Evolutionary conservation across 2,797 vertebrate genomes (phyloP).

Genomic region (Rhadinocentrus ornatus): DNA sequence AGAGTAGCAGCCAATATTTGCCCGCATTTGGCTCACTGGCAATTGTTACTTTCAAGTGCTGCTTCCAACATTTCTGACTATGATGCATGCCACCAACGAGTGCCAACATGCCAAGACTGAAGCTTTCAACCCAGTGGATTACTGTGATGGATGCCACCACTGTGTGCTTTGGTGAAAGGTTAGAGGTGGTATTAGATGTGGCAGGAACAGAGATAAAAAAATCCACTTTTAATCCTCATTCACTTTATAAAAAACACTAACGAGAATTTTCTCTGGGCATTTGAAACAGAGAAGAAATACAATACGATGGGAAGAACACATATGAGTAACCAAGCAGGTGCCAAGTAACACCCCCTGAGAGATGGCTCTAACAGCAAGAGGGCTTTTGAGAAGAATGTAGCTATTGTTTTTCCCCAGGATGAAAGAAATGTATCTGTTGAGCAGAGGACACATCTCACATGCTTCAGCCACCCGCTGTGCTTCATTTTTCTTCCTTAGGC

Average conservation of each 20-base stretch:
- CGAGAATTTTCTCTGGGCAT: constrained; percentile 15
- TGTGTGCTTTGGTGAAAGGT: constrained; percentile 6
- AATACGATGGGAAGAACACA: constrained; percentile 8
- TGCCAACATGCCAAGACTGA: constrained; percentile 35
- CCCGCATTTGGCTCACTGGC: constrained; percentile 46
- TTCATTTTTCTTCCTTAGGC: constrained; percentile 32
- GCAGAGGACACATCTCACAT: constrained; percentile 34
- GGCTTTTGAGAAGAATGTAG: constrained; percentile 39
- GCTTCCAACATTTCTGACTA: constrained; percentile 51
- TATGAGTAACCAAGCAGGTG: constrained; percentile 29
- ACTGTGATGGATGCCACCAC: constrained; percentile 9
- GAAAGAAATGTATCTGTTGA: constrained; percentile 50
- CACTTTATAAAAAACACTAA: background rate
- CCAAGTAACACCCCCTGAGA: constrained; percentile 32
- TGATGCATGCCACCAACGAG: constrained; percentile 29
- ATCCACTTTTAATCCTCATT: constrained; percentile 17
- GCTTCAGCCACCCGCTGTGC: constrained; percentile 42
- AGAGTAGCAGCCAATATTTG: constrained; percentile 47
- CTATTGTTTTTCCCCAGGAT: constrained; percentile 34
- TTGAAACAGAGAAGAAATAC: constrained; percentile 17
- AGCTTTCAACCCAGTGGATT: constrained; percentile 42
- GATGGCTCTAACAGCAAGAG: constrained; percentile 30
- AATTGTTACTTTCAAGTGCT: constrained; percentile 45
- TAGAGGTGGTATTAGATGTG: constrained; percentile 2
- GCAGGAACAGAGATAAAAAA: background rate